Conservation (phyloP, 2,888 invertebrate species). For the Seladonia tumulorum region DNA sequence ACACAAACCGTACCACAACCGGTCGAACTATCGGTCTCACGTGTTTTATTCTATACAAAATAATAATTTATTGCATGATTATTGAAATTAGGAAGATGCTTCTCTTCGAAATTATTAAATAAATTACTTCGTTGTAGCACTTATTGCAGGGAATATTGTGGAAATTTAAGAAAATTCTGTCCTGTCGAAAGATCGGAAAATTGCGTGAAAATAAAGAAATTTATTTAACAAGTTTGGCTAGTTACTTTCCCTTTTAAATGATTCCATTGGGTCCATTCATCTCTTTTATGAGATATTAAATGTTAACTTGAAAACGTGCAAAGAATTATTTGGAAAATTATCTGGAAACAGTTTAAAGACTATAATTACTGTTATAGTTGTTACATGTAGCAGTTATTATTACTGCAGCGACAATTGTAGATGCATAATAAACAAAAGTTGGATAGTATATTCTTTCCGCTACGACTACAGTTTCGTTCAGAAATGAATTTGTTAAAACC, state of each 20-base stretch:
- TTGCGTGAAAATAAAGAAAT: too few species aligned
- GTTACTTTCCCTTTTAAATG: too few species aligned
- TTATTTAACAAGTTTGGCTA: too few species aligned
- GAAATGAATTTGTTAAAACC: background rate
- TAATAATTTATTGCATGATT: too few species aligned
- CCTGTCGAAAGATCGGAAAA: too few species aligned
- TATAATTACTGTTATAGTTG: background rate
- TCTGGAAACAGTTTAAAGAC: background rate
- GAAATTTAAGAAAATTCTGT: too few species aligned
- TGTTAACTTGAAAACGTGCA: too few species aligned
- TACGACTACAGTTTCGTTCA: background rate
- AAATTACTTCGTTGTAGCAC: too few species aligned
- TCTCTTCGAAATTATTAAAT: too few species aligned
- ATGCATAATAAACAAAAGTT: background rate
- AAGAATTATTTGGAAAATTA: background rate
- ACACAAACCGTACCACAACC: background rate
- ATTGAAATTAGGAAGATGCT: background rate
- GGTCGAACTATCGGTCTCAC: background rate
- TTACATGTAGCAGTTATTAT: background rate
- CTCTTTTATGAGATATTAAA: too few species aligned
- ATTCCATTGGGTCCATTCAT: too few species aligned
- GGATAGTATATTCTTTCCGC: background rate
- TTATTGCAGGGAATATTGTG: too few species aligned
- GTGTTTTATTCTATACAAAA: background rate
- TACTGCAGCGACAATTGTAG: background rate